Evolutionary conservation across 1,140 invertebrate species (phyloP).

Genomic region (Ptiloglossa arizonensis): DNA sequence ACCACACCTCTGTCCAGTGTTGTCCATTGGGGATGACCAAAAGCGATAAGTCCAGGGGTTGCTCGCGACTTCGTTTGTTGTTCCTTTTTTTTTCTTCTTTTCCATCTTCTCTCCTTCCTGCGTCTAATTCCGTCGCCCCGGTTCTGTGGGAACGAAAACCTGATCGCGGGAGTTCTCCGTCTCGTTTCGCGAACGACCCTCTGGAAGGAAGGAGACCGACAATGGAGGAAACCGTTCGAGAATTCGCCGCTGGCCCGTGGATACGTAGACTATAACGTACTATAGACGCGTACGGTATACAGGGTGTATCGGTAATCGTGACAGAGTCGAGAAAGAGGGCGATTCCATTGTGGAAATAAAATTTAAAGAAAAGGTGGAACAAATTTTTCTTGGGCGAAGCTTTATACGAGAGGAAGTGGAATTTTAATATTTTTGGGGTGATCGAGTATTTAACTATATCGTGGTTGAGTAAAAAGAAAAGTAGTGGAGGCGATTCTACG

Average conservation of each 20-base stretch:
- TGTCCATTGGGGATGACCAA: slow-evolving; percentile 75
- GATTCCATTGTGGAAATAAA: too few relatives aligned
- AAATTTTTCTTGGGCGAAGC: too few relatives aligned
- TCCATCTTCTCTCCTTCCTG: slow-evolving; percentile 27
- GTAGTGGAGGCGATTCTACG: too few relatives aligned
- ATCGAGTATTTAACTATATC: too few relatives aligned
- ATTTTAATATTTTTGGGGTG: too few relatives aligned
- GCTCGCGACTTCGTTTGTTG: slow-evolving; percentile 59
- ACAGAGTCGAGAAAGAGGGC: slow-evolving; percentile 26
- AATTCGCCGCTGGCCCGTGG: too few relatives aligned
- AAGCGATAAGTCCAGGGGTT: slow-evolving; percentile 68
- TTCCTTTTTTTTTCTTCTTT: slow-evolving; percentile 6
- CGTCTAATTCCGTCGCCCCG: slow-evolving; percentile 58
- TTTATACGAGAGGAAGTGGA: too few relatives aligned
- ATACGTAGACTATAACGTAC: too few relatives aligned
- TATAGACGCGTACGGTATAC: too few relatives aligned
- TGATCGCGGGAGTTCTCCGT: slow-evolving; percentile 72
- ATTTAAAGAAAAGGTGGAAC: too few relatives aligned
- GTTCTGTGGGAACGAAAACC: slow-evolving; percentile 81
- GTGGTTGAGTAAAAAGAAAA: too few relatives aligned
- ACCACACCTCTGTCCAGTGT: slow-evolving; percentile 58
- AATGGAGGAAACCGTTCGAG: slow-evolving; percentile 56
- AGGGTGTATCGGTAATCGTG: too few relatives aligned
- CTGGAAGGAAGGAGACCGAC: slow-evolving; percentile 1
- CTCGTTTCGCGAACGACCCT: slow-evolving; percentile 8